Conservation (phyloP, 2,888 invertebrate genomes). For the Trypoxylon attenuatum region DNA sequence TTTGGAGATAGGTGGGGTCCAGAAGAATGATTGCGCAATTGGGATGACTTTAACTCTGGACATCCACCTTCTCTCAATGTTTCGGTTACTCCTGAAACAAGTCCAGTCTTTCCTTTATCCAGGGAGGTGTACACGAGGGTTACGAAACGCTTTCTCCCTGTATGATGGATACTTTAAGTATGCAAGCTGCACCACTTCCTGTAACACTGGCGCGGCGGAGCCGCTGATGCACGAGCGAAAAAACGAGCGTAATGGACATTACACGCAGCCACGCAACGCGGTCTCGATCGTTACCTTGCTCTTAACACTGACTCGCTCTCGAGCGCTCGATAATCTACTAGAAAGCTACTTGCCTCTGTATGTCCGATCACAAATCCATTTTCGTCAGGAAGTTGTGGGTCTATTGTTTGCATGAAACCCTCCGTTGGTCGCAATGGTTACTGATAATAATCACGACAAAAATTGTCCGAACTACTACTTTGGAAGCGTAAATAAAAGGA, state of each 20-base stretch:
- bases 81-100: conserved; percentile 7
- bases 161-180: conserved; percentile 65
- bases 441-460: too few relatives aligned
- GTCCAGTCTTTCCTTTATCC: background rate
- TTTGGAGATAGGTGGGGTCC: background rate
- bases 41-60: background rate
- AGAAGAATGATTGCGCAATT: conserved; percentile 19
- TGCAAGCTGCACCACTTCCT: conserved; percentile 63
- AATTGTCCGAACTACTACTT: too few relatives aligned
- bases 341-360: too few relatives aligned
- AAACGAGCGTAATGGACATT: conserved; percentile 20
- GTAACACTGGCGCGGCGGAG: conserved; percentile 41
- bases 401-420: background rate
- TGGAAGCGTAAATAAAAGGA: too few relatives aligned
- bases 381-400: background rate
- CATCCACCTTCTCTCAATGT: background rate
- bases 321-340: conserved; percentile 4
- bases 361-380: background rate
- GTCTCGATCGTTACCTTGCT: conserved; percentile 50
- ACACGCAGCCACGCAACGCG: conserved; percentile 9
- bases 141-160: conserved; percentile 72
- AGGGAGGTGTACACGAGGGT: conserved; percentile 32
- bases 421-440: too few relatives aligned
- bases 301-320: conserved; percentile 49
- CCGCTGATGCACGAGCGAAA: conserved; percentile 13